Evolutionary conservation across 2,888 invertebrate genomes (phyloP).

Genomic region (Thereva unica): DNA sequence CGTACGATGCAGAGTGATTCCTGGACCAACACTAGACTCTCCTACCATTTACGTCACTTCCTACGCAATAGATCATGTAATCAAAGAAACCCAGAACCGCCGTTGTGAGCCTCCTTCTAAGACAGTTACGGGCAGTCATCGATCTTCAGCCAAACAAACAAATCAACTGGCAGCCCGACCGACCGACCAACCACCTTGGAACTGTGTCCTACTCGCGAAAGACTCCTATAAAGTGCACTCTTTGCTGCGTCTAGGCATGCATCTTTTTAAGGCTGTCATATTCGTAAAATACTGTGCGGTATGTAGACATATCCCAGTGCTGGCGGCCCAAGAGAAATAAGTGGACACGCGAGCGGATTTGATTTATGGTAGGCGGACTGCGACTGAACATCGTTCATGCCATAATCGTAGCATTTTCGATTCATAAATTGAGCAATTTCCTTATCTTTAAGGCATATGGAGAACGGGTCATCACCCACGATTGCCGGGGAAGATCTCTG

Average conservation of each 20-base stretch:
- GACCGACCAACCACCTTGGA: constrained; percentile 5
- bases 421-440: constrained; percentile 41
- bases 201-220: constrained; percentile 10
- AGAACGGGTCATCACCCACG: constrained; percentile 40
- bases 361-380: constrained; percentile 39
- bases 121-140: constrained; percentile 33
- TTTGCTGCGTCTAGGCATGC: constrained; percentile 1
- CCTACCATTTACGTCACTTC: constrained; percentile 39
- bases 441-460: constrained; percentile 33
- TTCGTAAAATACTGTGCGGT: constrained; percentile 19
- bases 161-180: constrained; percentile 17
- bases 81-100: constrained; percentile 22
- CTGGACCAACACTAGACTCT: constrained; percentile 29
- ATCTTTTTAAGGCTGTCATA: constrained; percentile 20
- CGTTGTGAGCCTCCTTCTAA: not conserved
- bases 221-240: constrained; percentile 7
- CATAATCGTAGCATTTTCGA: constrained; percentile 35
- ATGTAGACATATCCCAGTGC: constrained; percentile 4
- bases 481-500: constrained; percentile 2
- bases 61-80: constrained; percentile 39
- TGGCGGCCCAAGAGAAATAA: constrained; percentile 27
- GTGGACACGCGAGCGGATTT: constrained; percentile 38
- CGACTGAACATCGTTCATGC: constrained; percentile 24
- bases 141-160: constrained; percentile 35
- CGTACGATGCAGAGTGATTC: constrained; percentile 19